Base-by-base conservation (phyloP, 2,113 vertebrate species). In the Steatornis caripensis region DNA sequence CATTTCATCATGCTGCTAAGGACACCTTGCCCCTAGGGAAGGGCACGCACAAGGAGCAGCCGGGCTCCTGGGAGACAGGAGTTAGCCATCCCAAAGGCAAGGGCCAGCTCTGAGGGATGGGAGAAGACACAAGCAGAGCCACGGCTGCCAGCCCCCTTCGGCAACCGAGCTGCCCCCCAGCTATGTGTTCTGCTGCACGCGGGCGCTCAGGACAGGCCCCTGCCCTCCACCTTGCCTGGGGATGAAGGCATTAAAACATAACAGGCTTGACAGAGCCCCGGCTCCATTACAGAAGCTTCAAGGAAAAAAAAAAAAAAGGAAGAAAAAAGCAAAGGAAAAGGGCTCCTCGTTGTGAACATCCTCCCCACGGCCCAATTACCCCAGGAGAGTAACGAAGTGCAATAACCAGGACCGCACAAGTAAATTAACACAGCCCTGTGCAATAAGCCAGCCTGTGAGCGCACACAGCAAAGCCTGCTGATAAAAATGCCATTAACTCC, bases 171-270 rank as follows among this genome's bases (percentile, higher is more conserved):
- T 22, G 48, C 45, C 22, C 58, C 19, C 54, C 36, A 24, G 79
- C 29, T 20, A 16, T 5, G 43, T 32, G 24, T 29, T 39, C 22
- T 0, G 3, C 74, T n/a, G 51, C 57, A 13, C 3, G 0, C 11
- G 2, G 2, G 19, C 3, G 2, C 4, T 0, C 3, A 2, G 34
- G 41, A 71, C 5, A 1, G 32, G 11, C 13, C 53, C 66, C 23
- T 16, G 57, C 20, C 32, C 43, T 46, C 43, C 62, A 18, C n/a
- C 36, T 46, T 6, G 11, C 0, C 0, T 12, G 15, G 46, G 48
- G 69, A 61, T 1, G 0, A 53, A 74, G 2, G 5, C 14, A 5
- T 7, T 24, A 9, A 45, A 26, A 60, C 65, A 49, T 11, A 83
- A 74, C 0, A 0, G 65, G 16, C 14, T 46, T 49, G 30, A 53